Base-by-base conservation (phyloP, 2,797 vertebrate species). In the Salarias fasciatus region DNA sequence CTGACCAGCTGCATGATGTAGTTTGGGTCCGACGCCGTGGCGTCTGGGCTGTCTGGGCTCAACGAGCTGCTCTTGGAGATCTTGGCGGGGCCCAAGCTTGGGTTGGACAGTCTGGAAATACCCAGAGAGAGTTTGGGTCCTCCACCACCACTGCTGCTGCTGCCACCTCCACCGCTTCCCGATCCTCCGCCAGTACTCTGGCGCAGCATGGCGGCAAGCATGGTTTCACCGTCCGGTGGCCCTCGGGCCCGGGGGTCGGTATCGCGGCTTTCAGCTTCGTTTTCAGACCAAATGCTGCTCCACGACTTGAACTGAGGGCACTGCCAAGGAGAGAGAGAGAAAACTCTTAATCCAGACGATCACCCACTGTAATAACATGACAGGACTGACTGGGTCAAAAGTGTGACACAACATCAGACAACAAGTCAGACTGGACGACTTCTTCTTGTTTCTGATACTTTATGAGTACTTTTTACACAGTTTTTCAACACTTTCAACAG, bases 1-100 rank as follows among this genome's bases (percentile, higher is more conserved):
- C 93, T 95, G 85, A 97, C 96, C 81, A 98, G 91, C 81, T 96
- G 96, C 95, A 96, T 96, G 76, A 99, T 97, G 66, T 96, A 98
- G 74, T 96, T 92, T 5, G 96, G 95, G 80, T 98, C 96, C 5
- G 95, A 92, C 41, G 49, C 31, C 11, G 92, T 86, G 49, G 46
- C 70, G 5, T 95, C 94, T 3, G 86, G 86, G 71, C 85, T 88
- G 63, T 94, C 93, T 0, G 89, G 90, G 90, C 91, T 92, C 84
- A 89, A 74, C 0, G 92, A 93, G 68, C 86, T 84, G 37, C 91
- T 93, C 80, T 94, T 95, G 63, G 84, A 84, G 64, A 83, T 82
- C 69, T 93, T 89, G 0, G 49, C 5, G 0, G 71, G 56, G 42
- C 77, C 70, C 41, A 56, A 7, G 42, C 84, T 82, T 60, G 94